These are phyloP conservation scores for Paralichthys olivaceus DNA, from an alignment of 2,113 vertebrate species.

Conservation along the genomic window DNA sequence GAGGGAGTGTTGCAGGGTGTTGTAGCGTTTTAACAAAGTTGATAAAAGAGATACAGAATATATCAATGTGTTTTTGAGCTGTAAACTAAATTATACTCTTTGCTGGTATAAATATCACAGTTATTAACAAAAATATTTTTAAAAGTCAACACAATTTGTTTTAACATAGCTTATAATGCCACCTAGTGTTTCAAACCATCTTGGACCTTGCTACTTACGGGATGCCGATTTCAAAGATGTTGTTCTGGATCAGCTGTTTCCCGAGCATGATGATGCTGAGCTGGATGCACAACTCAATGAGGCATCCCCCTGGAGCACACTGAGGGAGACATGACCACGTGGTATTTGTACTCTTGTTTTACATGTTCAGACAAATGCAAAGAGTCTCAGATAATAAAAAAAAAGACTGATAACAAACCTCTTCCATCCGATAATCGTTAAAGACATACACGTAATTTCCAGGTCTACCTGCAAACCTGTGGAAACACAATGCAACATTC, in stretches of 20 bases:
- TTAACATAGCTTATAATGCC: too few relatives aligned
- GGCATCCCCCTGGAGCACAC: slow-evolving; percentile 97
- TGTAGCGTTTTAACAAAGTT: background rate
- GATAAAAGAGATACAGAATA: too few relatives aligned
- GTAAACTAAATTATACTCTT: too few relatives aligned
- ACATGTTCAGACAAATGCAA: background rate
- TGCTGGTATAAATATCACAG: too few relatives aligned
- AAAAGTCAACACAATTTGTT: too few relatives aligned
- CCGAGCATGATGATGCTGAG: slow-evolving; percentile 99
- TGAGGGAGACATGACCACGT: slow-evolving; percentile 65
- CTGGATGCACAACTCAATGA: slow-evolving; percentile 97
- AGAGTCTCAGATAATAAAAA: background rate
- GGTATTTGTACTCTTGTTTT: background rate
- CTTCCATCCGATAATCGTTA: slow-evolving; percentile 93
- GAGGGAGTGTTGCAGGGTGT: background rate
- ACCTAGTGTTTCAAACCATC: too few relatives aligned
- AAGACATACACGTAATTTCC: slow-evolving; percentile 94
- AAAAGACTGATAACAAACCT: slow-evolving; percentile 77
- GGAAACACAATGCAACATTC: background rate
- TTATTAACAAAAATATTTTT: too few relatives aligned
- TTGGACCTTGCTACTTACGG: slow-evolving; percentile 85
- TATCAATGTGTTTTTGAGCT: too few relatives aligned
- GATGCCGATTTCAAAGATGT: slow-evolving; percentile 97
- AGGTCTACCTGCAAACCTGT: slow-evolving; percentile 93
- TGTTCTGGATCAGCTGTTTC: slow-evolving; percentile 98